Conservation (phyloP, 2,113 vertebrate species). For the Burhinus bistriatus region DNA sequence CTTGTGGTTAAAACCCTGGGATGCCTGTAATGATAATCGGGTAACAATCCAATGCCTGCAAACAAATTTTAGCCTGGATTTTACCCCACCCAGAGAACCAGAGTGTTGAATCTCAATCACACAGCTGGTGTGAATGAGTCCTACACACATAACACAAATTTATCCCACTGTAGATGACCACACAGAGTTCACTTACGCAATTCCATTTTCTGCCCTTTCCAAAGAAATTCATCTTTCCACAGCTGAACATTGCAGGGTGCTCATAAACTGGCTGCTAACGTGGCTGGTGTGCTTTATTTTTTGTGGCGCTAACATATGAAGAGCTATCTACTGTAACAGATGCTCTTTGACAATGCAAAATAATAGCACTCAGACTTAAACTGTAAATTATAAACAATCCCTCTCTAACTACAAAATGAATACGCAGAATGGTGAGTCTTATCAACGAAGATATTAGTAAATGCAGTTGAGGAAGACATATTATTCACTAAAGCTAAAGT, state of each 20-base stretch:
- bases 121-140: not conserved
- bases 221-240: not conserved
- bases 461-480: constrained; percentile 70
- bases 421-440: constrained; percentile 53
- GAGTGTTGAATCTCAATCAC: not conserved
- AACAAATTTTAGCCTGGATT: not conserved
- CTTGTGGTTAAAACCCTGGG: not conserved
- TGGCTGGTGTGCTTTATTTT: constrained; percentile 9
- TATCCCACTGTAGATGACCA: not conserved
- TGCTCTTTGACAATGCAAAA: constrained; percentile 67
- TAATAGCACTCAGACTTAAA: constrained; percentile 56
- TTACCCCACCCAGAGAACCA: not conserved
- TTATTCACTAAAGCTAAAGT: constrained; percentile 44
- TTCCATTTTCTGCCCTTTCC: not conserved
- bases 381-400: constrained; percentile 70
- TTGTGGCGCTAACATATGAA: not conserved
- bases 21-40: not conserved
- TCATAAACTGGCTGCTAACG: not conserved
- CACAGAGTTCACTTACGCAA: not conserved
- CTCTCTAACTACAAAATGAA: constrained; percentile 67
- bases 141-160: not conserved
- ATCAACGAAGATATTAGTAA: constrained; percentile 61
- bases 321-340: constrained; percentile 44
- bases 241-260: not conserved
- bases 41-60: not conserved